Evolutionary conservation across 2,797 vertebrate species (phyloP), one percentile per base, ranked within the genome.

Genomic region (Erpetoichthys calabaricus): DNA sequence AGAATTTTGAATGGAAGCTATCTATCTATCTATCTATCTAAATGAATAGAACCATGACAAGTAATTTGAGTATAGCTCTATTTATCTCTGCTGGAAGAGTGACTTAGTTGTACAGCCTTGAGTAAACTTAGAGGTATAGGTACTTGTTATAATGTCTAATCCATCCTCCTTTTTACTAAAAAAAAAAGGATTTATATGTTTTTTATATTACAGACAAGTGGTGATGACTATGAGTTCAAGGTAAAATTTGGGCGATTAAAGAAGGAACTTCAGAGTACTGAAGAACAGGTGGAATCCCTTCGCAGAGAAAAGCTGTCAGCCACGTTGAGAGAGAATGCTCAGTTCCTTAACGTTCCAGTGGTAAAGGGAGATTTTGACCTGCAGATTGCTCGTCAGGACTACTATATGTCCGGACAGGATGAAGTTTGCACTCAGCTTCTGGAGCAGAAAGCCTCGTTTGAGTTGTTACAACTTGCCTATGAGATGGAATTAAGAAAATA

Each of bases 391-490:
- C 78, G 72, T 4, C 91, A 90, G 69, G 79, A 89, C 43, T 79
- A 68, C 65, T 88, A 80, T 54, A 80, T 82, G 52, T 81, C 80
- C 56, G 83, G 75, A 63, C 94, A 96, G 75, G 74, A 89, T 47
- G 63, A 89, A 69, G 79, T 96, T 58, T 77, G 80, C 44, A 80
- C 81, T 69, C 86, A 88, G 65, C 73, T 99, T 42, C 75, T 92
- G 59, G 87, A 79, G 45, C 94, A 97, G 69, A 94, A 89, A 65
- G 82, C 87, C 0, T 90, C 86, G 1, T 92, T 92, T 70, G 92
- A 99, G 42, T 67, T 99, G 66, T 25, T 25, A 25, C 25, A 25
- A 25, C 64, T 97, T 58, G 81, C 80, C 49, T 91, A 75, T 67
- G 82, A 92, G 75, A 68, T 85, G 64, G 93, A 97, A 70, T 63